Base-by-base conservation (phyloP, 2,888 invertebrate genomes). In the Macrophya annulata region DNA sequence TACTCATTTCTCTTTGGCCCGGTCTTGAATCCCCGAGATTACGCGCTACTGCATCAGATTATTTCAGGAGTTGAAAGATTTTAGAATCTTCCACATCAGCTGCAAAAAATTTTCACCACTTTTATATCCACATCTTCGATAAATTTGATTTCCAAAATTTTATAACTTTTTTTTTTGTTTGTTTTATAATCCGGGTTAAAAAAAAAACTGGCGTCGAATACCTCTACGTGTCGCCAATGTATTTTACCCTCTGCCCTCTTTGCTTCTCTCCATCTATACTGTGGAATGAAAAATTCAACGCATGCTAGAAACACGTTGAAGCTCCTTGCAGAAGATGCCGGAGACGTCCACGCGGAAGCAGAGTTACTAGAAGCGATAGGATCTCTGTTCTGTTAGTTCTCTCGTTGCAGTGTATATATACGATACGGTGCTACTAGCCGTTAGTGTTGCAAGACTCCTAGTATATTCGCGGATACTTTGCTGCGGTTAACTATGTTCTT, bases 361-460 rank as follows among this genome's bases (percentile, higher is more conserved):
- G 77, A 85, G 79, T 85, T 85, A 85, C 85, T 77, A 68, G 62
- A 48, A n/a, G 43, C 85, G 85, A 85, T 85, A 85, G 77, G 48
- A 83, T 83, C 83, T 83, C 82, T 31, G 79, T 62, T 40, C 82
- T 45, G 65, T 59, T 68, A 45, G 82, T 82, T 82, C 82, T 45
- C 68, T 55, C 45, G 68, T 83, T 83, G 83, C 68, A 21, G 40
- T 51, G 62, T 62, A 81, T 25, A 81, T 62, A 40, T n/a, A 25
- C 37, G 21, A 81, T 40, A 4, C 51, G 25, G 12, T 86, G 88
- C 86, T 84, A 86, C 86, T 85, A 84, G 82, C 76, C 81, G 85
- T 84, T 84, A 85, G 51, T 31, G 48, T 55, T 51, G 31, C 77
- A 15, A 68, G 51, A 62, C 81, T 81, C 43, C 62, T 81, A 40